Evolutionary conservation across 2,113 vertebrate genomes (phyloP).

Genomic region (Sinocyclocheilus grahami): DNA sequence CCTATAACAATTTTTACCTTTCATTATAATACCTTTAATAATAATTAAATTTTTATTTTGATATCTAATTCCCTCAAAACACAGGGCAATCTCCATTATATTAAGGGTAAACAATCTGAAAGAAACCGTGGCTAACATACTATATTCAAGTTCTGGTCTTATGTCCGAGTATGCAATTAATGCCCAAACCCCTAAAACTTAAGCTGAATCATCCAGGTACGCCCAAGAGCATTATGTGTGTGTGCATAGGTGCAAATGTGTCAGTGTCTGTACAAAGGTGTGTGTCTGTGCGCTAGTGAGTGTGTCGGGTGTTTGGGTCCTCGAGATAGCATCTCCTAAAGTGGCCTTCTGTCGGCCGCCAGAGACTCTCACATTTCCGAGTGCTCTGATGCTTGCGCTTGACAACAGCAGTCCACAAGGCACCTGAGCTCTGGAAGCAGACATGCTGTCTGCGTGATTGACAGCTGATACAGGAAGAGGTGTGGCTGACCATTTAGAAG

Average conservation of each 20-base stretch:
- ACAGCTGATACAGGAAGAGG: conserved; percentile 56
- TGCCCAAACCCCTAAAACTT: not conserved
- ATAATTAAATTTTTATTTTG: no score
- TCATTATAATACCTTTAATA: no score
- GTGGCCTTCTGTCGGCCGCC: conserved; percentile 59
- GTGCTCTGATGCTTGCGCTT: conserved; percentile 55
- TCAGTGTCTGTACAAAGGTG: conserved; percentile 1
- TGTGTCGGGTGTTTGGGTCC: conserved; percentile 56
- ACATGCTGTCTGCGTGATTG: conserved; percentile 64
- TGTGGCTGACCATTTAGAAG: conserved; percentile 52
- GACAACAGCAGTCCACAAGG: conserved; percentile 66
- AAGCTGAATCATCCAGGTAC: conserved; percentile 37
- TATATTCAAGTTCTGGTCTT: not conserved
- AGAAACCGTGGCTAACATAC: not conserved
- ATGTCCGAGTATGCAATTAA: not conserved
- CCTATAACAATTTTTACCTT: no score
- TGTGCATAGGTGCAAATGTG: conserved; percentile 30
- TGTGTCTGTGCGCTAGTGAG: not conserved
- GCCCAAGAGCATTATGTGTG: conserved; percentile 25
- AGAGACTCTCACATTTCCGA: conserved; percentile 67
- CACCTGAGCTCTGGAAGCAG: conserved; percentile 62
- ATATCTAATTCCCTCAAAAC: not conserved
- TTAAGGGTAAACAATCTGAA: not conserved
- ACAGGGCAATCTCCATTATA: not conserved
- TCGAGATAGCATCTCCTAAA: conserved; percentile 60